Evolutionary conservation across 2,888 invertebrate species (phyloP).

Genomic region (Sylvicola cinctus): DNA sequence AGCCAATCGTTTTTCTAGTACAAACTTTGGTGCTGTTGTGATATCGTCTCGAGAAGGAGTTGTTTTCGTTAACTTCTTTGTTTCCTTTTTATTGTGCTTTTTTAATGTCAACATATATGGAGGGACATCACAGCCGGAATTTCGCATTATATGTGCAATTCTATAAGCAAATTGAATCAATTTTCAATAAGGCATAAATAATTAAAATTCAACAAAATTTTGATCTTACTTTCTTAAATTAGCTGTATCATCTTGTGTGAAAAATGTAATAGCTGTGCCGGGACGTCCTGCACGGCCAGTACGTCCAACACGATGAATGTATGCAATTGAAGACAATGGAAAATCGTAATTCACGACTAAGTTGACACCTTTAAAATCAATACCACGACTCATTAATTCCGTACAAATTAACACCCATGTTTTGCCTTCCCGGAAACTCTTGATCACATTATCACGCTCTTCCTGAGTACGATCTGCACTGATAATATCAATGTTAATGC

Average conservation of each 20-base stretch:
- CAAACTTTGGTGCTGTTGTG: conserved; percentile 1
- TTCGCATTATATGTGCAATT: conserved; percentile 75
- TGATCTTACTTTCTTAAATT: conserved; percentile 66
- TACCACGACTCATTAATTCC: conserved; percentile 88
- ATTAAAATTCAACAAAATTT: conserved; percentile 4
- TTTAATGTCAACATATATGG: conserved; percentile 69
- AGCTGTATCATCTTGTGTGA: conserved; percentile 72
- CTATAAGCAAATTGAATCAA: conserved; percentile 26
- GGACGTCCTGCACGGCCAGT: conserved; percentile 82
- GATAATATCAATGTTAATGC: conserved; percentile 82
- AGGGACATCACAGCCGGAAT: conserved; percentile 83
- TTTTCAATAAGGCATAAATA: conserved; percentile 1
- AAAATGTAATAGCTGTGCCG: conserved; percentile 85
- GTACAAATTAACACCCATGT: conserved; percentile 95
- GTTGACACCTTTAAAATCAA: conserved; percentile 93
- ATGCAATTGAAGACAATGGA: conserved; percentile 73
- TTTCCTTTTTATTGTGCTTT: conserved; percentile 39
- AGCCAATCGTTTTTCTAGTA: too few species aligned
- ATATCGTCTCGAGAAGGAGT: conserved; percentile 48
- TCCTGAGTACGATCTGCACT: conserved; percentile 78
- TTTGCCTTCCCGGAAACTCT: conserved; percentile 74
- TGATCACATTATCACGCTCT: conserved; percentile 79
- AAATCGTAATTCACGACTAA: conserved; percentile 96
- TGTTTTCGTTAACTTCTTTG: conserved; percentile 32
- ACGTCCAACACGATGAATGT: conserved; percentile 73